These are phyloP conservation scores for Caradrina clavipalpis DNA, from an alignment of 2,888 invertebrate genomes.

Conservation along the genomic window DNA sequence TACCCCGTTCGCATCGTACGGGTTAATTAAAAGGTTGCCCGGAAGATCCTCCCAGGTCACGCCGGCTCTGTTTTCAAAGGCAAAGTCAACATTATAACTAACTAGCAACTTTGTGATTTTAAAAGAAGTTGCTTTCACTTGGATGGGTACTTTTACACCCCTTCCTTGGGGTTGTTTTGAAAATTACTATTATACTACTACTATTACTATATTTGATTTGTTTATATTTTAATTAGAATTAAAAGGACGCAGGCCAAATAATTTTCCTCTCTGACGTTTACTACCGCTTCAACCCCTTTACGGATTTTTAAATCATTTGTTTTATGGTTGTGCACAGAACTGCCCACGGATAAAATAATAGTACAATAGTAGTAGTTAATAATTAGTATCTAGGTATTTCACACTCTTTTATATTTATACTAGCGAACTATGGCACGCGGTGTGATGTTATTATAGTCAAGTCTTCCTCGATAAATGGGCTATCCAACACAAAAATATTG, in stretches of 20 bases:
- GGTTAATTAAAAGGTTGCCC: constrained; percentile 48
- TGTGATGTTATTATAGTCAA: too few relatives aligned
- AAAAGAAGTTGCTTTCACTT: not conserved
- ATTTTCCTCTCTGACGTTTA: constrained; percentile 3
- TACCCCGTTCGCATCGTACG: constrained; percentile 9
- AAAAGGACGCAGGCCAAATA: not conserved
- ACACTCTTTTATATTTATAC: too few relatives aligned
- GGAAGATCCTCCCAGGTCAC: constrained; percentile 19
- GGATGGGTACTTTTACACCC: not conserved
- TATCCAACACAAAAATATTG: too few relatives aligned
- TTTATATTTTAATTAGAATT: not conserved
- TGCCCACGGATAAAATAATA: too few relatives aligned
- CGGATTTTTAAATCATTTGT: too few relatives aligned
- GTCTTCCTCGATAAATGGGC: too few relatives aligned
- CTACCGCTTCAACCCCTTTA: not conserved
- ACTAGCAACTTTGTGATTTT: constrained; percentile 19
- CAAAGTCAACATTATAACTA: constrained; percentile 28
- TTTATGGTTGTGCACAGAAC: too few relatives aligned
- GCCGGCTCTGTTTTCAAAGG: constrained; percentile 31
- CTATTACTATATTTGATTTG: too few relatives aligned
- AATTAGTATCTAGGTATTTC: too few relatives aligned
- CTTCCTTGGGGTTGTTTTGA: not conserved
- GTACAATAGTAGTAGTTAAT: too few relatives aligned
- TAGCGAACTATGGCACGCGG: too few relatives aligned
- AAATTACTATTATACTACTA: too few relatives aligned